These are phyloP conservation scores for Hemiscyllium ocellatum DNA, from an alignment of 2,113 vertebrate genomes.

Conservation along the genomic window DNA sequence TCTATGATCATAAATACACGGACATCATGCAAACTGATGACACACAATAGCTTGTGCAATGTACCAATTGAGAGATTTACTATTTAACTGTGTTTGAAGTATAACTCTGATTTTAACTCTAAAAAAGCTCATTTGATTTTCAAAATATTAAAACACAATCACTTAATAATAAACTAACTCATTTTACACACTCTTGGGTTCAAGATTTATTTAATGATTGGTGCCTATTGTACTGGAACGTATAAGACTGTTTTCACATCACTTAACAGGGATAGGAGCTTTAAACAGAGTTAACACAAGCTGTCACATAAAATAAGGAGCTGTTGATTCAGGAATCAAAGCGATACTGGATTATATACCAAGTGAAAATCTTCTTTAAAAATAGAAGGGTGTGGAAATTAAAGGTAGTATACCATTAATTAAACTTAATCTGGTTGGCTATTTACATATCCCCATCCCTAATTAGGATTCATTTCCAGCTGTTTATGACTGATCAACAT, in stretches of 20 bases:
- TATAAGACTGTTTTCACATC: background rate
- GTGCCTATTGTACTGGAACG: background rate
- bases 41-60: background rate
- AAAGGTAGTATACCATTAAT: background rate
- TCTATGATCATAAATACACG: background rate
- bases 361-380: background rate
- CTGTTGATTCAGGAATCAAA: background rate
- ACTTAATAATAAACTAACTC: background rate
- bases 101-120: background rate
- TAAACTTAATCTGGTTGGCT: background rate
- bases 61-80: background rate
- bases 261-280: background rate
- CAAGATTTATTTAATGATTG: background rate
- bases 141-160: background rate
- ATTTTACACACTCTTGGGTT: background rate
- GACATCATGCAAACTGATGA: background rate
- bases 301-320: background rate
- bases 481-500: background rate
- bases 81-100: background rate
- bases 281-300: background rate
- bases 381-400: background rate
- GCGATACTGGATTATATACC: background rate
- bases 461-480: background rate
- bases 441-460: background rate
- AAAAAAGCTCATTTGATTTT: background rate